phyloP scores from a whole-genome alignment of 2,797 vertebrate genomes.

The Echiichthys vipera region DNA sequence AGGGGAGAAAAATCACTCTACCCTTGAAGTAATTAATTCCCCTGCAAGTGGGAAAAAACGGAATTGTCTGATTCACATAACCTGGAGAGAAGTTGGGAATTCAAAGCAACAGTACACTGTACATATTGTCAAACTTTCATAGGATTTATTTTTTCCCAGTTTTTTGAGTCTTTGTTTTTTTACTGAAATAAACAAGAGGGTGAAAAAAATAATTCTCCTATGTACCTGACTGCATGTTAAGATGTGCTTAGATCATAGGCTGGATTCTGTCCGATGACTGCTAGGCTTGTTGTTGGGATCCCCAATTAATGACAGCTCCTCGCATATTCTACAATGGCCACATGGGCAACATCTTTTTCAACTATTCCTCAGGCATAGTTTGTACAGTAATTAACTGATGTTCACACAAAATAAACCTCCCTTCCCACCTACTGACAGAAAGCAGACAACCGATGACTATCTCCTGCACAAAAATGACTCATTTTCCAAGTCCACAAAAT shows the following conservation, averaged over 20 bases:
- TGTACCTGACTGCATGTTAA: neutral
- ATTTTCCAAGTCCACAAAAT: conserved; percentile 32
- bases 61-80: neutral
- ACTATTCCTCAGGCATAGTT: neutral
- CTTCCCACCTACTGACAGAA: conserved; percentile 18
- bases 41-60: neutral
- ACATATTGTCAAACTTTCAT: neutral
- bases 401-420: neutral
- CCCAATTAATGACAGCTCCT: neutral
- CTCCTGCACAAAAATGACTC: conserved; percentile 22
- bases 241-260: neutral
- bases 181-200: neutral
- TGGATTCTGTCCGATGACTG: neutral
- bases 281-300: neutral
- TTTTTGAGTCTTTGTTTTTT: neutral
- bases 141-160: neutral
- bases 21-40: neutral
- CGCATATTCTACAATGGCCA: neutral
- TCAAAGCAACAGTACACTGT: neutral
- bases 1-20: neutral
- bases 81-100: neutral
- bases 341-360: neutral
- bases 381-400: neutral
- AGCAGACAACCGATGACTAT: conserved; percentile 28
- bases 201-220: too few species aligned